These are phyloP conservation scores for Chelon auratus DNA, from an alignment of 2,797 vertebrate species.

Conservation along the genomic window DNA sequence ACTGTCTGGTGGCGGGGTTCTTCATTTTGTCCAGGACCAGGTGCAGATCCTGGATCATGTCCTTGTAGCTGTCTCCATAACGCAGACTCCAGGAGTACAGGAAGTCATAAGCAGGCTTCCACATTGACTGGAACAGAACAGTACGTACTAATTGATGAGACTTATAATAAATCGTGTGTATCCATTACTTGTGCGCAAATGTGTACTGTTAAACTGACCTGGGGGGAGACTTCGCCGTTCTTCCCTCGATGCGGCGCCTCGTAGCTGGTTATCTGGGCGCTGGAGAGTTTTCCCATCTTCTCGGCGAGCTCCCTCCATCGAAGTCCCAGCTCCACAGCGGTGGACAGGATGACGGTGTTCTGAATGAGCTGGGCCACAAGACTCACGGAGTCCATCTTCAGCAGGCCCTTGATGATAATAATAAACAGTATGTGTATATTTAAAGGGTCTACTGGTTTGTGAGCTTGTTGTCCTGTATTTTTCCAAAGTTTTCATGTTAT, in stretches of 20 bases:
- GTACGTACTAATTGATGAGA: background rate
- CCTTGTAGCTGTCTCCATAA: constrained; percentile 91
- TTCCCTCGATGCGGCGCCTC: constrained; percentile 91
- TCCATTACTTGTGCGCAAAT: background rate
- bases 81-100: constrained; percentile 92
- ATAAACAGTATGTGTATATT: constrained; percentile 5
- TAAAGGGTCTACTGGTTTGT: too few relatives aligned
- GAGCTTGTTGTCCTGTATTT: too few relatives aligned
- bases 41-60: constrained; percentile 95
- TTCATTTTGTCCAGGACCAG: constrained; percentile 95
- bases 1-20: constrained; percentile 92
- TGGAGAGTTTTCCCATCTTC: constrained; percentile 89
- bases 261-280: constrained; percentile 90
- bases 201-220: constrained; percentile 81
- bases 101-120: constrained; percentile 99
- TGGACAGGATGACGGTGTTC: constrained; percentile 92
- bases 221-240: constrained; percentile 83
- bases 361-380: constrained; percentile 90
- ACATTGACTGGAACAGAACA: constrained; percentile 89
- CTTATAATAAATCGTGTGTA: too few relatives aligned
- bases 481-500: too few relatives aligned
- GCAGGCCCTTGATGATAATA: constrained; percentile 86
- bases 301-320: constrained; percentile 94
- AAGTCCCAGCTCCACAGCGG: constrained; percentile 93
- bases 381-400: constrained; percentile 93